A percentile compares a stretch with the other conserved stretches of the same genome.
Evolutionary conservation across 35 echinoderm and acorn worm species (phyloP).

Genomic region (Nesometra sesokonis): DNA sequence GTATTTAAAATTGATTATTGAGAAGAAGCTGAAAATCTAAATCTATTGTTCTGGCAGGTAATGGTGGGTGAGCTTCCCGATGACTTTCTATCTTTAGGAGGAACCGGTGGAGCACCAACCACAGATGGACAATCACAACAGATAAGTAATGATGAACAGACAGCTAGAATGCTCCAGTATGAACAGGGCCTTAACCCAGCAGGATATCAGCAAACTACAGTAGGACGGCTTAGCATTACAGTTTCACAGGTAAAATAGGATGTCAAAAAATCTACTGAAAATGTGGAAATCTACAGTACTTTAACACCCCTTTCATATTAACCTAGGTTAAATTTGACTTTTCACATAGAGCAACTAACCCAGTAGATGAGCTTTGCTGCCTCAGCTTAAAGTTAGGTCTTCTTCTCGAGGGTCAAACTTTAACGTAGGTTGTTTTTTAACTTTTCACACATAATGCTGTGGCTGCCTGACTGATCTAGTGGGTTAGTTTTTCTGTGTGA

Average conservation of each 20-base stretch:
- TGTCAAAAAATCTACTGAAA: neutral
- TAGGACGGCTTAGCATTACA: slow-evolving; percentile 84
- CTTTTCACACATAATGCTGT: too few relatives aligned
- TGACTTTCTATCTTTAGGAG: slow-evolving; percentile 45
- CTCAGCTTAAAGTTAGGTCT: too few relatives aligned
- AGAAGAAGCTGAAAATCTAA: neutral
- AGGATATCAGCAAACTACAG: neutral
- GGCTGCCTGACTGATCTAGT: too few relatives aligned
- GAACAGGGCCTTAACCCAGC: neutral
- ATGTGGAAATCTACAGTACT: neutral
- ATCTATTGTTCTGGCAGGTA: slow-evolving; percentile 13
- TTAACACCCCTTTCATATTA: neutral
- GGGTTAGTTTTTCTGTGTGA: too few relatives aligned
- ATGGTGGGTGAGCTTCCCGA: slow-evolving; percentile 61
- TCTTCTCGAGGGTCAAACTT: too few relatives aligned
- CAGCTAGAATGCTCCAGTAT: slow-evolving; percentile 80
- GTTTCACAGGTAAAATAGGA: slow-evolving; percentile 55
- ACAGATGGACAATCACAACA: slow-evolving; percentile 30
- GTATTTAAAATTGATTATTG: neutral
- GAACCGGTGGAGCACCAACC: neutral
- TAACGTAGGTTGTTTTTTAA: too few relatives aligned
- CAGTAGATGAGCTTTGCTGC: too few relatives aligned
- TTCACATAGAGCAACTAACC: neutral
- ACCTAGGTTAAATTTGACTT: neutral
- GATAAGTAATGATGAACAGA: slow-evolving; percentile 71